Percentiles rank a stretch among this genome's conserved stretches.
These are phyloP conservation scores for Drosophila orena DNA, from an alignment of 1,140 invertebrate genomes.

Conservation along the genomic window DNA sequence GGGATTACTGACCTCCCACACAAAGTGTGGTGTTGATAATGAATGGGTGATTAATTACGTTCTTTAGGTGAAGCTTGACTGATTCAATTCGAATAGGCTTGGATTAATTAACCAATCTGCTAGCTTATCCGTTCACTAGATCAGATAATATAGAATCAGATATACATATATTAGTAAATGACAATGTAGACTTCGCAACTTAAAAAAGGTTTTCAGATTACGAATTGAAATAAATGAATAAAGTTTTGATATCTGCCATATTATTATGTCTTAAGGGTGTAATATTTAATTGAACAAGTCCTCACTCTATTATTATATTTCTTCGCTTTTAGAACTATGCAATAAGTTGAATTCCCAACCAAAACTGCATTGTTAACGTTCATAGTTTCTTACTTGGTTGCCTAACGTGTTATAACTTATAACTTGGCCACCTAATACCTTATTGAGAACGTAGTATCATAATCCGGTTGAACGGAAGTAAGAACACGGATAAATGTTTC, in stretches of 20 bases:
- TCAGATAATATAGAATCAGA: neutral
- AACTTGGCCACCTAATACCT: neutral
- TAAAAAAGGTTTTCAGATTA: too few species aligned
- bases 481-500: neutral
- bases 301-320: neutral
- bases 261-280: too few species aligned
- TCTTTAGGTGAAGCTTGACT: neutral
- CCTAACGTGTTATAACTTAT: neutral
- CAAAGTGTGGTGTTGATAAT: constrained; percentile 16
- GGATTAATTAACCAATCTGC: neutral
- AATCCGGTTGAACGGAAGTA: neutral
- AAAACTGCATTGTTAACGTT: neutral
- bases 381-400: neutral
- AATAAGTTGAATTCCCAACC: neutral
- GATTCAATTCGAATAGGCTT: neutral
- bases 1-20: constrained; percentile 27
- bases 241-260: too few species aligned
- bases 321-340: neutral
- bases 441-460: neutral
- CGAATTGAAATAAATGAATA: too few species aligned
- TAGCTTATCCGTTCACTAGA: too few species aligned
- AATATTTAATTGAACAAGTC: neutral
- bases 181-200: too few species aligned
- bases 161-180: too few species aligned
- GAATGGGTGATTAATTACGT: neutral